Percentiles rank a stretch among this genome's conserved stretches.
Conservation (phyloP, 2,797 vertebrate species). For the Muscicapa comitata region DNA sequence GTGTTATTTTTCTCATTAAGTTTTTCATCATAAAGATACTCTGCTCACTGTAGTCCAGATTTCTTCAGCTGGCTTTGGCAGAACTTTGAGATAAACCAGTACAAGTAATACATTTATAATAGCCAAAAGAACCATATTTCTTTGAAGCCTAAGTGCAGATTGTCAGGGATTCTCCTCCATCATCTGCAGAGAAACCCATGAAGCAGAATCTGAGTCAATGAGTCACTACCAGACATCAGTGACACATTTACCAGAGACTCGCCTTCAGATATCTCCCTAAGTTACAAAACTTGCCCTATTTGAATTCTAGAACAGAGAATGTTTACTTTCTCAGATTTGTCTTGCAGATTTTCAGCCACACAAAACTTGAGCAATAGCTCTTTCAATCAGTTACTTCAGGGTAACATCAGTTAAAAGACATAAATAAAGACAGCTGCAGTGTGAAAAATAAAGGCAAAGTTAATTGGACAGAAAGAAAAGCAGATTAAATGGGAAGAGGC, state of each 20-base stretch:
- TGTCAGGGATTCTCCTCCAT: background rate
- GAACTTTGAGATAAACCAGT: background rate
- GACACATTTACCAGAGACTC: background rate
- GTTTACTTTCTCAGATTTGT: background rate
- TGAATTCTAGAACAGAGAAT: background rate
- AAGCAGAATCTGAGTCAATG: background rate
- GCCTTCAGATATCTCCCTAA: background rate
- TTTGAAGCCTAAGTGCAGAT: background rate
- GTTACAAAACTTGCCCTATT: background rate
- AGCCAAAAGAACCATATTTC: background rate
- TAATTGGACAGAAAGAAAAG: conserved; percentile 1
- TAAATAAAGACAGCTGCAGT: background rate
- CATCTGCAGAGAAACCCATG: background rate
- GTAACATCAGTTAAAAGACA: background rate
- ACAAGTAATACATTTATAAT: background rate
- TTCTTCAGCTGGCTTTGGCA: background rate
- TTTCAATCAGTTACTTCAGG: background rate
- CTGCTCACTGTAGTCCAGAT: background rate
- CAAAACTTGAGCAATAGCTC: background rate
- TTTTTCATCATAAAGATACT: background rate
- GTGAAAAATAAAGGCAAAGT: conserved; percentile 5
- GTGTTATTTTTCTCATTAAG: background rate
- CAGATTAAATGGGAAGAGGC: background rate
- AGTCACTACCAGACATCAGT: background rate
- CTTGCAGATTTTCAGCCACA: background rate